Conservation (phyloP, 2,797 vertebrate genomes). For the Dendrocincla fuliginosa region DNA sequence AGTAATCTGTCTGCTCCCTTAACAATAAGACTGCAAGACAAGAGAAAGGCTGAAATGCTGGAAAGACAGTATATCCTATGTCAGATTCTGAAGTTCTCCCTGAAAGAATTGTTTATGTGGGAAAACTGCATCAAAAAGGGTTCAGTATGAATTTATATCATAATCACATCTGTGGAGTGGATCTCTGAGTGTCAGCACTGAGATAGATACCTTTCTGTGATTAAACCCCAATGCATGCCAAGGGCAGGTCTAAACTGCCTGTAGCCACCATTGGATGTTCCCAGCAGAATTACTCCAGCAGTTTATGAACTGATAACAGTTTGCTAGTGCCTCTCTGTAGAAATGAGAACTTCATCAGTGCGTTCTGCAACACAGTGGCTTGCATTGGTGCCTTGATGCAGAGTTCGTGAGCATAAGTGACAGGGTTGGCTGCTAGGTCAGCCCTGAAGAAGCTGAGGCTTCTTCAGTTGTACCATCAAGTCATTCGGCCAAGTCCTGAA, state of each 20-base stretch:
- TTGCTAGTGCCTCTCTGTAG: not conserved
- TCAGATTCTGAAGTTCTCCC: not conserved
- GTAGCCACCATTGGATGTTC: not conserved
- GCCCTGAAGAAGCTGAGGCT: not conserved
- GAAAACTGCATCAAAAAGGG: not conserved
- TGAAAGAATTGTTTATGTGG: not conserved
- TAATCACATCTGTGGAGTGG: not conserved
- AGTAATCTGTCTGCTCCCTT: not conserved
- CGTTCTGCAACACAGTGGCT: not conserved
- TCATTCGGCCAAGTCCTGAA: not conserved
- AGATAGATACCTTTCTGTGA: not conserved
- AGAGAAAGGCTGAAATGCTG: not conserved
- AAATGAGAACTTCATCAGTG: not conserved
- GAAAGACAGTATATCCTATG: not conserved
- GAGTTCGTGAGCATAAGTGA: fast-evolving
- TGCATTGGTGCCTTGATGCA: not conserved
- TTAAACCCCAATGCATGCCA: not conserved
- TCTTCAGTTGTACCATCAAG: not conserved
- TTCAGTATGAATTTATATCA: not conserved
- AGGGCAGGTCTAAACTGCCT: not conserved
- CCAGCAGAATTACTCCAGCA: not conserved
- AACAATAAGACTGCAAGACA: not conserved
- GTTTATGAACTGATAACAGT: not conserved
- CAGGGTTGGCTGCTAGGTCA: not conserved
- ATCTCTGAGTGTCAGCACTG: not conserved